These are phyloP conservation scores for Marasmarcha lunaedactyla DNA, from an alignment of 2,888 invertebrate species.

Conservation along the genomic window DNA sequence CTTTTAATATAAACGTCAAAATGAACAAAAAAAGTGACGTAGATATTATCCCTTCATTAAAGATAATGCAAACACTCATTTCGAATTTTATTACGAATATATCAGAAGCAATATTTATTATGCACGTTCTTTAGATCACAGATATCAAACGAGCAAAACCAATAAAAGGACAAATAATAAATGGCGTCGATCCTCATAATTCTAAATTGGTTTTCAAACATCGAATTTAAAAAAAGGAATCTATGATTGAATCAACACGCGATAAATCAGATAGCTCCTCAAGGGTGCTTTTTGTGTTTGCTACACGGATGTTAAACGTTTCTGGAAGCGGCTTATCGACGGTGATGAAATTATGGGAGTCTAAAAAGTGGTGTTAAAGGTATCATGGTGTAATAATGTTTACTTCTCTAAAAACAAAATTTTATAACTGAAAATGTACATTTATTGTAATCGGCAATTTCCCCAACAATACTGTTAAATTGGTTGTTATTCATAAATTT, in stretches of 20 bases:
- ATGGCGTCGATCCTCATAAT: constrained; percentile 35
- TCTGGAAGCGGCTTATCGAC: constrained; percentile 12
- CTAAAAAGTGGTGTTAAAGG: too few species aligned
- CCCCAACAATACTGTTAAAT: too few species aligned
- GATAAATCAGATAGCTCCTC: constrained; percentile 35
- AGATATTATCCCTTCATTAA: too few species aligned
- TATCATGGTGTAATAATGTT: too few species aligned
- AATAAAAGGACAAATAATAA: constrained; percentile 23
- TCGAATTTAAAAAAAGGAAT: constrained; percentile 50
- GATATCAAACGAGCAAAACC: neutral
- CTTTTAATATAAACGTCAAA: too few species aligned
- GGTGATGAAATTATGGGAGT: too few species aligned
- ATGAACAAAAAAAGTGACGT: too few species aligned
- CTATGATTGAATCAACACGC: constrained; percentile 60
- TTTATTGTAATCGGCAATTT: too few species aligned
- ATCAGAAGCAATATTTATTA: neutral
- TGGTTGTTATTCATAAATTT: too few species aligned
- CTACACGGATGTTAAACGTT: constrained; percentile 12
- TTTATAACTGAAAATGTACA: too few species aligned
- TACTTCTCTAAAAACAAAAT: too few species aligned
- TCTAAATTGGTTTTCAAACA: constrained; percentile 46
- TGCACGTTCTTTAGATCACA: neutral
- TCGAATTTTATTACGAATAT: neutral
- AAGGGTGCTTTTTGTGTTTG: constrained; percentile 31
- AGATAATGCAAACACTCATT: too few species aligned